Base-by-base conservation (phyloP, 2,797 vertebrate genomes). In the Crenichthys baileyi region DNA sequence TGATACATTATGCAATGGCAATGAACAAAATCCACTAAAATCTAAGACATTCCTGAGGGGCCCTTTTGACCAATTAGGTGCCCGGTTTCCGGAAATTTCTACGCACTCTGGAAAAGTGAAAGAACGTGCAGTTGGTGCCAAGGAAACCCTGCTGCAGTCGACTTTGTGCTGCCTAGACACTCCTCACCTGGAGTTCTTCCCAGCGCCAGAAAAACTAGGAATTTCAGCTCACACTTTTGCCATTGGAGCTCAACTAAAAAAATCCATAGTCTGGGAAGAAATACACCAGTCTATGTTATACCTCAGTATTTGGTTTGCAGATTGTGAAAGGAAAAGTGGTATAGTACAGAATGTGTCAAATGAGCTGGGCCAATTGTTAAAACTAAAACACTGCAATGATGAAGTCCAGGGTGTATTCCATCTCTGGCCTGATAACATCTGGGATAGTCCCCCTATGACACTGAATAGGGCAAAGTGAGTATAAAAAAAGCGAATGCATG, bases 131-230 rank as follows among this genome's bases (percentile, higher is more conserved):
- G 29, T 26, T 24, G 31, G 79, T 87, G 94, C 94, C 90, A 93
- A 91, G 89, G 93, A 92, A 93, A 91, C 89, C 92, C 91, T 88
- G 82, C 86, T 90, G 76, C 84, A 81, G 87, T 92, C 81, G 85
- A 83, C 83, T 78, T 68, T 68, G 68, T 2, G 31, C 80, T 88
- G 88, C 90, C 83, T 85, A 3, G 31, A 84, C 75, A 80, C 80
- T 86, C 81, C 73, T 81, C 76, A 29, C 85, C 76, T 86, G 91
- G 90, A 87, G 7, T 72, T 55, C 76, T 77, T 92, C 90, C 92
- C 89, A 84, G 77, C 36, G 87, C 56, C 84, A 91, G 92, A 90
- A 94, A 94, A 93, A 88, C 85, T 90, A 88, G 90, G 92, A 91
- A 93, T 93, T 90, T 85, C 88, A 89, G 87, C 82, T 88, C 79